phyloP scores from a whole-genome alignment of 2,797 vertebrate species.

The Delichon dasypus region DNA sequence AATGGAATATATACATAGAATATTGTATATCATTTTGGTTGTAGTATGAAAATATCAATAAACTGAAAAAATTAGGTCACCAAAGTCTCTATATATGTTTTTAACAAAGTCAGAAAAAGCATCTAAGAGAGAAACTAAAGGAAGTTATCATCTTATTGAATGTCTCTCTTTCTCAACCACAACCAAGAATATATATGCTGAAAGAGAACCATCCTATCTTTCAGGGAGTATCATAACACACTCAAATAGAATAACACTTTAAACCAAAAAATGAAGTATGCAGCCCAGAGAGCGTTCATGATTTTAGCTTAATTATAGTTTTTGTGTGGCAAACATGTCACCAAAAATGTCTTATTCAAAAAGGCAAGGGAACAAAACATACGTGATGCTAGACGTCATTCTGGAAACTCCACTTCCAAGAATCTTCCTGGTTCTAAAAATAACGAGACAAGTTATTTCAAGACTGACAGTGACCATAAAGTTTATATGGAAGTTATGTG shows the following conservation, averaged over 20 bases:
- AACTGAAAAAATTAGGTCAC: not conserved
- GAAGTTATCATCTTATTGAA: not conserved
- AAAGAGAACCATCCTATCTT: not conserved
- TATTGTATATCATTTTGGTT: not conserved
- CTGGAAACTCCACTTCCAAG: conserved; percentile 46
- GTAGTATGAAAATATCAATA: not conserved
- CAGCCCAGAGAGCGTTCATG: not conserved
- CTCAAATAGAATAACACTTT: not conserved
- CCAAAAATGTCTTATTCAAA: not conserved
- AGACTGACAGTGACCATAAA: not conserved
- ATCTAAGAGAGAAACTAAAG: not conserved
- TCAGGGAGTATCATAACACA: not conserved
- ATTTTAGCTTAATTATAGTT: not conserved
- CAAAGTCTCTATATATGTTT: not conserved
- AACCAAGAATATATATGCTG: not conserved
- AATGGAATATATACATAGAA: not conserved
- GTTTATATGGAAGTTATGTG: not conserved
- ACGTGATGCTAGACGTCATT: conserved; percentile 69
- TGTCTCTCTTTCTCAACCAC: not conserved
- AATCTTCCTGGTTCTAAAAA: conserved; percentile 64
- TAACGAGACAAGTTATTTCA: not conserved
- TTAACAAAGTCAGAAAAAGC: not conserved
- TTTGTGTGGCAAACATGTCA: not conserved
- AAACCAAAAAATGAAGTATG: not conserved
- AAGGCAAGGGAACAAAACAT: conserved; percentile 51